Conservation (phyloP, 1,140 invertebrate species). For the Drosophila arawakana region DNA sequence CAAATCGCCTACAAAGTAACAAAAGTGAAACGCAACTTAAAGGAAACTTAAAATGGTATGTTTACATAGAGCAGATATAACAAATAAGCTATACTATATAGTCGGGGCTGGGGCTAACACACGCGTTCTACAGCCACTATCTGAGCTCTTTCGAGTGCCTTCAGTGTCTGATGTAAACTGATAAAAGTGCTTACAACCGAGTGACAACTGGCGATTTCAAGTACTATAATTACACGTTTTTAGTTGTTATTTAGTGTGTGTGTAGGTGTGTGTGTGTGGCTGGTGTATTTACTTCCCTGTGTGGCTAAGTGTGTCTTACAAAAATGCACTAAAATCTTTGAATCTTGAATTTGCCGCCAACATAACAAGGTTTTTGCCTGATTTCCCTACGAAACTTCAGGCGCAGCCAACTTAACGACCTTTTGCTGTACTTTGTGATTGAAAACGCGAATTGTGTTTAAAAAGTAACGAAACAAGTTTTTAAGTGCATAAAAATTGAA, state of each 20-base stretch:
- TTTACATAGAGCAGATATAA: slow-evolving; percentile 17
- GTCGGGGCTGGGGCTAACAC: background rate
- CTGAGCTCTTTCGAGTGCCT: slow-evolving; percentile 6
- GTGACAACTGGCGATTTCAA: slow-evolving; percentile 26
- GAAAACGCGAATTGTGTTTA: too few species aligned
- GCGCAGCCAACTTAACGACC: too few species aligned
- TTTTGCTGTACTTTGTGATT: too few species aligned
- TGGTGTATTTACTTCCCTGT: too few species aligned
- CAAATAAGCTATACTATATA: background rate
- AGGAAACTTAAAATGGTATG: slow-evolving; percentile 52
- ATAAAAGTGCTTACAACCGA: slow-evolving; percentile 11
- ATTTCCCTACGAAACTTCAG: too few species aligned
- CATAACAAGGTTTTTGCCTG: too few species aligned
- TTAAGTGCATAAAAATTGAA: background rate
- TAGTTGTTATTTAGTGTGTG: background rate
- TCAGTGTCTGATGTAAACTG: slow-evolving; percentile 2
- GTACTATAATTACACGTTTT: slow-evolving; percentile 7
- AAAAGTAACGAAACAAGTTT: too few species aligned
- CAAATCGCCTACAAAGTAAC: slow-evolving; percentile 2
- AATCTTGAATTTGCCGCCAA: too few species aligned
- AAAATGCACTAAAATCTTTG: too few species aligned
- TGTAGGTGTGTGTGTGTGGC: background rate
- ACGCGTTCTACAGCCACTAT: slow-evolving; percentile 11
- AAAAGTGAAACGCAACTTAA: background rate
- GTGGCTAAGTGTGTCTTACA: too few species aligned